phyloP scores from a whole-genome alignment of 1,140 invertebrate species.

The Drosophila kikkawai region DNA sequence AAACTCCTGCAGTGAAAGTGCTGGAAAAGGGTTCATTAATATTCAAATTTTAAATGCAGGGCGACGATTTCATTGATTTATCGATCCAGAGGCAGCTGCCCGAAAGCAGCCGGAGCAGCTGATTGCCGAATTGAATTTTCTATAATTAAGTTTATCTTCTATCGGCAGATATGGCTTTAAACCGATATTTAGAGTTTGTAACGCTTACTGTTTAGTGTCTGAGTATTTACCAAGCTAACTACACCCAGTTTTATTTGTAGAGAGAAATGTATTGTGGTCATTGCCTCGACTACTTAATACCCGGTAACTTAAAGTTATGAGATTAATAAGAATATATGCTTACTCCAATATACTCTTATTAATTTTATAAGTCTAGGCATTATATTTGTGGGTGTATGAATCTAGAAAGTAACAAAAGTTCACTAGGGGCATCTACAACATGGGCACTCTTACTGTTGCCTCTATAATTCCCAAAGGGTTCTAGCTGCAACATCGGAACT shows the following conservation, averaged over 20 bases:
- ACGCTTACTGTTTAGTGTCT: not conserved
- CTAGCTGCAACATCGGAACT: too few relatives aligned
- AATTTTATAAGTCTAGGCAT: too few relatives aligned
- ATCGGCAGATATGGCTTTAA: conserved; percentile 41
- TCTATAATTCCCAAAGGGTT: too few relatives aligned
- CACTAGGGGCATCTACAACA: too few relatives aligned
- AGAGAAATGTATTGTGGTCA: not conserved
- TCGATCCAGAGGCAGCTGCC: conserved; percentile 44
- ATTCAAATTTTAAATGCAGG: conserved; percentile 72
- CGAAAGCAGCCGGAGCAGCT: conserved; percentile 39
- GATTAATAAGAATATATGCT: too few relatives aligned
- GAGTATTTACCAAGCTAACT: conserved; percentile 9
- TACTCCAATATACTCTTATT: not conserved
- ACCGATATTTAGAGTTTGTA: not conserved
- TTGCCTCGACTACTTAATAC: not conserved
- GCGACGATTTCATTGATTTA: conserved; percentile 77
- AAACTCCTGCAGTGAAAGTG: conserved; percentile 70
- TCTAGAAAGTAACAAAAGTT: too few relatives aligned
- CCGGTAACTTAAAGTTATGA: not conserved
- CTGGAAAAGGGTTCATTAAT: conserved; percentile 76
- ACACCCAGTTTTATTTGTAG: not conserved
- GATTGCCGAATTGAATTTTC: conserved; percentile 49
- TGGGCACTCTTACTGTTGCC: too few relatives aligned
- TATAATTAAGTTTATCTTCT: conserved; percentile 57
- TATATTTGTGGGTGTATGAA: too few relatives aligned